A percentile compares a stretch with the other conserved stretches of the same genome.
Evolutionary conservation across 2,113 vertebrate species (phyloP).

Genomic region (Semnornis frantzii): DNA sequence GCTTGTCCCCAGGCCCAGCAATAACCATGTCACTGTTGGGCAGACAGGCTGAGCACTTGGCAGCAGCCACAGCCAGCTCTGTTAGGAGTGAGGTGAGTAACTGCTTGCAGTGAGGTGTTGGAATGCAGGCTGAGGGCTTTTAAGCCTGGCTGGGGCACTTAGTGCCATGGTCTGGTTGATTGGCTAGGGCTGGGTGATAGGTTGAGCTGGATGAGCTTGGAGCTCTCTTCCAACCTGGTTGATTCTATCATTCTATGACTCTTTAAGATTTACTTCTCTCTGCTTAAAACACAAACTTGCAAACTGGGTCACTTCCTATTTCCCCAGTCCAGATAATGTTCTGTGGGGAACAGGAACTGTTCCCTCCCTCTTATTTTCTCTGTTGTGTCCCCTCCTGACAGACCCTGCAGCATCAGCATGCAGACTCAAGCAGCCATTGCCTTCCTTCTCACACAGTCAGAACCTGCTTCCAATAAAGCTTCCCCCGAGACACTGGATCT

Average conservation of each 20-base stretch:
- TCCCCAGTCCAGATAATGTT: neutral
- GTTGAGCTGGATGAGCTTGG: no score
- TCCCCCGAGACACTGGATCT: neutral
- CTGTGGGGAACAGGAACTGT: neutral
- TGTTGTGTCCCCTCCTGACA: neutral
- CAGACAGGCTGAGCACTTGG: neutral
- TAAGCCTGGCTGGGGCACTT: no score
- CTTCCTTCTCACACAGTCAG: neutral
- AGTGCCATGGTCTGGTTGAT: no score
- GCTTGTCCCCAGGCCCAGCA: neutral
- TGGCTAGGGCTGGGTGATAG: no score
- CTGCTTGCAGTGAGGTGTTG: slow-evolving; percentile 12
- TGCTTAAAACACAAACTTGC: neutral
- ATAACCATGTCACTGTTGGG: neutral
- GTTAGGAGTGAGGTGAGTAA: neutral
- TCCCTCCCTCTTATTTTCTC: neutral
- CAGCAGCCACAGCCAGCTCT: neutral
- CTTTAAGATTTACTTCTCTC: neutral
- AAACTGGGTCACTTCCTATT: neutral
- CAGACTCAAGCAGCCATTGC: neutral
- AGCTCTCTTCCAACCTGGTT: no score
- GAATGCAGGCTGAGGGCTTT: neutral
- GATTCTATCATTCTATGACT: no score
- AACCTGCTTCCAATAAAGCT: slow-evolving; percentile 34
- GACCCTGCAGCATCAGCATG: neutral